Base-by-base conservation (phyloP, 2,888 invertebrate species). In the Steinernema hermaphroditum region DNA sequence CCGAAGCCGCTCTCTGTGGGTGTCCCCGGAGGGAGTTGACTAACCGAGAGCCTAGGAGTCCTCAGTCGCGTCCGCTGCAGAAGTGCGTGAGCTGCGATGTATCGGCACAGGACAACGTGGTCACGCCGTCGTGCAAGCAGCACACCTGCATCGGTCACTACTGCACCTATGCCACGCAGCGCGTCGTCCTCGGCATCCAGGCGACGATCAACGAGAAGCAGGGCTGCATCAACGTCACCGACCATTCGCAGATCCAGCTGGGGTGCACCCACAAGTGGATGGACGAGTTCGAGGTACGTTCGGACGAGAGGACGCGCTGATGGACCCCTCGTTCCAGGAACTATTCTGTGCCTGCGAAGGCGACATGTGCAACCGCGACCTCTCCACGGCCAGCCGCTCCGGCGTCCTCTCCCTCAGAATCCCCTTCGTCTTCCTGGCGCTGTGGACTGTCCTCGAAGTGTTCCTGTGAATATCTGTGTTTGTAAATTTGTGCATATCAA, bases 191-290 rank as follows among this genome's bases (percentile, higher is more conserved):
- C 69, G 62, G 41, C 22, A 69, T 34, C 46, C 68, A 71, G 44
- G 74, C 73, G 22, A 44, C 69, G 14, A 37, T 80, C 70, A 76
- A 74, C 29, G 83, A 85, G 73, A 77, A 80, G 34, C 85, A 86
- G 68, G 85, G 85, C 2, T 85, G 85, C 72, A 80, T 85, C 46
- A 85, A 85, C 74, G 84, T 86, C 9, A 83, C 85, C 6, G 81
- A 85, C 69, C 76, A n/a, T 8, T 75, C 80, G 16, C 74, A 83
- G 82, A 77, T 85, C 34, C 83, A 82, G 75, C 68, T 80, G 8
- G 85, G 85, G 9, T 85, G 85, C 69, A 77, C 83, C 2, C 81
- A 80, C 34, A 85, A 84, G 72, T 85, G 85, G 85, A 83, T 82
- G 72, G 78, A 81, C 68, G 81, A 83, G 68, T 83, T 82, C 62